Evolutionary conservation across 2,113 vertebrate species (phyloP).

Genomic region (Pangasianodon hypophthalmus): DNA sequence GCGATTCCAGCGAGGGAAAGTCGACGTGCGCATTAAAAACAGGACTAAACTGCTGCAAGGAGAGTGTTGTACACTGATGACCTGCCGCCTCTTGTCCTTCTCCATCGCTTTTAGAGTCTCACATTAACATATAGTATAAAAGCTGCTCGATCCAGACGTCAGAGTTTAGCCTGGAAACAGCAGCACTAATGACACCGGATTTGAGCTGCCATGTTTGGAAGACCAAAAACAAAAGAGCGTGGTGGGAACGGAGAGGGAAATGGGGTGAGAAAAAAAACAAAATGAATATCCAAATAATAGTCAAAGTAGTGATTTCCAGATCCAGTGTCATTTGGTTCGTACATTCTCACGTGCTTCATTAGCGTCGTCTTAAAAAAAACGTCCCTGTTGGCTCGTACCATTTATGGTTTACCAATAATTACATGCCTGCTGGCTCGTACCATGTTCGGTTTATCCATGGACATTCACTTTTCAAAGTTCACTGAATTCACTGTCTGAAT

Average conservation of each 20-base stretch:
- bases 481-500: background rate
- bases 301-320: constrained; percentile 10
- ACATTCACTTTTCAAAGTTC: background rate
- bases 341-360: constrained; percentile 30
- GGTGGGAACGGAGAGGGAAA: background rate
- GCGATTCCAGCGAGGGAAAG: background rate
- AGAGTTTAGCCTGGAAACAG: background rate
- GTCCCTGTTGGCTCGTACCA: background rate
- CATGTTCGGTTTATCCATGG: background rate
- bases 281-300: background rate
- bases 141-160: constrained; percentile 59
- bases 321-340: constrained; percentile 43
- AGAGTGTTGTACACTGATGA: background rate
- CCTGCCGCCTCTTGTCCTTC: background rate
- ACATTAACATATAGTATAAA: constrained; percentile 54
- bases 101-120: constrained; percentile 54
- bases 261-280: background rate
- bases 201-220: background rate
- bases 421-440: constrained; percentile 9
- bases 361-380: background rate
- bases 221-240: background rate
- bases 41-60: background rate
- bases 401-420: background rate
- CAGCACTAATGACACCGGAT: background rate
- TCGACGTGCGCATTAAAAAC: background rate